phyloP scores from a whole-genome alignment of 2,797 vertebrate species.

The Cichlasoma orientale region DNA sequence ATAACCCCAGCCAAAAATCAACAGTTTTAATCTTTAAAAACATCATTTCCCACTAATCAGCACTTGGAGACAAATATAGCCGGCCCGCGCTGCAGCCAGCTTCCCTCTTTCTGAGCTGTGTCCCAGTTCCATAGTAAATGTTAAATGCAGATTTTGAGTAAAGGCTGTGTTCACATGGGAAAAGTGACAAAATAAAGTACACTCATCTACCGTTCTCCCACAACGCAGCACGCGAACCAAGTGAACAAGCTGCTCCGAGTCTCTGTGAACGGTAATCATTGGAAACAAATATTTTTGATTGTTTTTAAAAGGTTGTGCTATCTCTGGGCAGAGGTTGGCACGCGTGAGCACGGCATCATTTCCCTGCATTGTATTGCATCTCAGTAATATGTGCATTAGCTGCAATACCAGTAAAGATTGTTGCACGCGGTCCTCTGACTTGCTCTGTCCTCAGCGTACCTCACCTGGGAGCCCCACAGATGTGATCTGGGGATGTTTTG shows the following conservation, averaged over 20 bases:
- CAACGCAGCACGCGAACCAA: too few species aligned
- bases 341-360: neutral
- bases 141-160: slow-evolving; percentile 2
- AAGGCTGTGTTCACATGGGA: neutral
- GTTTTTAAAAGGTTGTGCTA: too few species aligned
- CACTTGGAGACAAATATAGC: neutral
- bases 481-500: neutral
- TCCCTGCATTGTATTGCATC: neutral
- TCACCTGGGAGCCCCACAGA: neutral
- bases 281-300: too few species aligned
- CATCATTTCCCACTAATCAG: neutral
- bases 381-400: neutral
- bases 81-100: neutral
- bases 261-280: neutral
- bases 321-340: neutral
- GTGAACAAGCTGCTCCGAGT: neutral
- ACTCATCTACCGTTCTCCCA: neutral
- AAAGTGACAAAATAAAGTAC: neutral
- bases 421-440: neutral
- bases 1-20: neutral
- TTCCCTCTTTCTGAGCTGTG: neutral
- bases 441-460: neutral
- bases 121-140: neutral
- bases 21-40: neutral
- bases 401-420: neutral